Evolutionary conservation across 1,140 invertebrate species (phyloP).

Genomic region (Heliconius hewitsoni): DNA sequence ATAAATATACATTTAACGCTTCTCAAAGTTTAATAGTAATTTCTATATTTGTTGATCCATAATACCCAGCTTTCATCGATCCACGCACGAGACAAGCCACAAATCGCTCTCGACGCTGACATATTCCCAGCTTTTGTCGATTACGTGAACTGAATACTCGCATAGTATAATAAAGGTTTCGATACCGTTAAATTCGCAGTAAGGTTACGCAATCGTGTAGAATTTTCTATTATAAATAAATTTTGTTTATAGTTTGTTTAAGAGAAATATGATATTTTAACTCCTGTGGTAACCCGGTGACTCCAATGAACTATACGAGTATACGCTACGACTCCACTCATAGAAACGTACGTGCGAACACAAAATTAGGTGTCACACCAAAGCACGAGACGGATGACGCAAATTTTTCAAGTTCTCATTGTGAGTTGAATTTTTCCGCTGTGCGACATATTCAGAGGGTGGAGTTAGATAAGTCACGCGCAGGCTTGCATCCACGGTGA

Average conservation of each 20-base stretch:
- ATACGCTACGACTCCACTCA: neutral
- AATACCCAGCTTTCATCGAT: conserved; percentile 29
- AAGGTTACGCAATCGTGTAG: conserved; percentile 33
- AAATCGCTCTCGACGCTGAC: conserved; percentile 41
- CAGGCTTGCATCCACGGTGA: conserved; percentile 62
- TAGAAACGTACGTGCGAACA: neutral
- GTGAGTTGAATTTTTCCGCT: conserved; percentile 30
- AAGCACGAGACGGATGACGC: conserved; percentile 13
- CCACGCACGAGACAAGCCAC: conserved; percentile 42
- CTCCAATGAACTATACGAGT: neutral
- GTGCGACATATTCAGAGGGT: conserved; percentile 25
- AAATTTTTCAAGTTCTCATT: conserved; percentile 32
- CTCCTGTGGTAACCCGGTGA: too few species aligned
- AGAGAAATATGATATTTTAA: too few species aligned
- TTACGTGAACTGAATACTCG: conserved; percentile 40
- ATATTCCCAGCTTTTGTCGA: conserved; percentile 45
- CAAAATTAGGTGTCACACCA: conserved; percentile 18
- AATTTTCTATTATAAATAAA: too few species aligned
- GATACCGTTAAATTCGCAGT: conserved; percentile 36
- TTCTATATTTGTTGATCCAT: conserved; percentile 31
- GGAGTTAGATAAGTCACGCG: conserved; percentile 65
- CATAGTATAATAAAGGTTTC: conserved; percentile 31
- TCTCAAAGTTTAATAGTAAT: neutral
- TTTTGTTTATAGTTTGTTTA: too few species aligned
- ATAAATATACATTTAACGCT: neutral